Conservation (phyloP, 2,797 vertebrate species). For the Clarias platycephalus region DNA sequence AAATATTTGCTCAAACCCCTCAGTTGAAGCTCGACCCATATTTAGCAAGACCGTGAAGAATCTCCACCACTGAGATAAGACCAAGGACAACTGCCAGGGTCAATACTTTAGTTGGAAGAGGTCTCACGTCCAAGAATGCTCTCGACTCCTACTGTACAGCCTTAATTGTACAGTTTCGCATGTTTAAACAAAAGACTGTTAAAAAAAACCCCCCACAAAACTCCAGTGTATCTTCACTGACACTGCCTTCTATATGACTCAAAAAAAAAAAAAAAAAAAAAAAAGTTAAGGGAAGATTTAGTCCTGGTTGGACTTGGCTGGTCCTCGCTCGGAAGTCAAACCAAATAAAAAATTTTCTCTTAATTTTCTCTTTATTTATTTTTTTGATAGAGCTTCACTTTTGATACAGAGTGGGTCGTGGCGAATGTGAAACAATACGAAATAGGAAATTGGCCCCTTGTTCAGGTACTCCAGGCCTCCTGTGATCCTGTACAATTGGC, state of each 20-base stretch:
- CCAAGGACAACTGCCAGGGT: not conserved
- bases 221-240: not conserved
- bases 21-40: not conserved
- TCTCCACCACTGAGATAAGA: not conserved
- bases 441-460: too few relatives aligned
- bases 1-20: not conserved
- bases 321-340: too few relatives aligned
- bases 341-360: too few relatives aligned
- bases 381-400: too few relatives aligned
- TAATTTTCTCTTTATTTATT: too few relatives aligned
- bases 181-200: not conserved
- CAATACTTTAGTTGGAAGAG: not conserved
- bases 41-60: too few relatives aligned
- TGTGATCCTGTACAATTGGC: not conserved
- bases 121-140: not conserved
- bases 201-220: not conserved
- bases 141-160: not conserved
- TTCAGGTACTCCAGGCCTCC: too few relatives aligned
- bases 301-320: too few relatives aligned
- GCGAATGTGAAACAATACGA: too few relatives aligned
- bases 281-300: too few relatives aligned
- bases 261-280: too few relatives aligned
- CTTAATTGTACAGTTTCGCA: not conserved
- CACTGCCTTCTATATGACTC: not conserved
- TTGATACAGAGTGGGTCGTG: too few relatives aligned